phyloP scores from a whole-genome alignment of 2,113 vertebrate genomes.

The Sapayoa aenigma region DNA sequence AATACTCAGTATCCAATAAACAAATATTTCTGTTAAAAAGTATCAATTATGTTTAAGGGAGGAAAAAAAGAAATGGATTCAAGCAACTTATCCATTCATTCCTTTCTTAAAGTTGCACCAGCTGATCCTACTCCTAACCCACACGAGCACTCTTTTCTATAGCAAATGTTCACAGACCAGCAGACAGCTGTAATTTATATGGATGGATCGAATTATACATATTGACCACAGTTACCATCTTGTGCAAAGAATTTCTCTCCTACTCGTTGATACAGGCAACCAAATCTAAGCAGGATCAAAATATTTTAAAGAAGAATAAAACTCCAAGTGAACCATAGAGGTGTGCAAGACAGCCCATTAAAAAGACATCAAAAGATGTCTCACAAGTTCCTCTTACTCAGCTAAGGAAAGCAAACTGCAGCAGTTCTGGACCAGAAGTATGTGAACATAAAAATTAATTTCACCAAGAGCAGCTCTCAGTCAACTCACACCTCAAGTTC shows the following conservation, averaged over 20 bases:
- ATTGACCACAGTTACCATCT: neutral
- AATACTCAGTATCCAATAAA: neutral
- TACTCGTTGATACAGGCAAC: neutral
- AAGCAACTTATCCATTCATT: neutral
- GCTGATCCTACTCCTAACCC: neutral
- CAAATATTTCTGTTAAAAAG: neutral
- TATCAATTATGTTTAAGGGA: neutral
- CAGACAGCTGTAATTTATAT: neutral
- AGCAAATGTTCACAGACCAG: neutral
- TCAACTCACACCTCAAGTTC: neutral
- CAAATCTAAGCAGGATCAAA: neutral
- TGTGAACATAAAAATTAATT: neutral
- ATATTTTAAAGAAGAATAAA: neutral
- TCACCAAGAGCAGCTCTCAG: neutral
- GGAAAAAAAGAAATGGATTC: neutral
- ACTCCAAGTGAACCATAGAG: neutral
- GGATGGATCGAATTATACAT: neutral
- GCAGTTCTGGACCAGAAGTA: neutral
- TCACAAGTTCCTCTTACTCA: neutral
- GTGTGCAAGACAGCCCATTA: neutral
- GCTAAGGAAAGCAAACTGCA: neutral
- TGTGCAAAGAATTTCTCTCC: neutral
- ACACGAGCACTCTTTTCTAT: neutral
- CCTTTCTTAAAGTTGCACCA: neutral
- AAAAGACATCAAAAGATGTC: neutral